These are phyloP conservation scores for Dynastes grantii DNA, from an alignment of 2,888 invertebrate genomes.

Conservation along the genomic window DNA sequence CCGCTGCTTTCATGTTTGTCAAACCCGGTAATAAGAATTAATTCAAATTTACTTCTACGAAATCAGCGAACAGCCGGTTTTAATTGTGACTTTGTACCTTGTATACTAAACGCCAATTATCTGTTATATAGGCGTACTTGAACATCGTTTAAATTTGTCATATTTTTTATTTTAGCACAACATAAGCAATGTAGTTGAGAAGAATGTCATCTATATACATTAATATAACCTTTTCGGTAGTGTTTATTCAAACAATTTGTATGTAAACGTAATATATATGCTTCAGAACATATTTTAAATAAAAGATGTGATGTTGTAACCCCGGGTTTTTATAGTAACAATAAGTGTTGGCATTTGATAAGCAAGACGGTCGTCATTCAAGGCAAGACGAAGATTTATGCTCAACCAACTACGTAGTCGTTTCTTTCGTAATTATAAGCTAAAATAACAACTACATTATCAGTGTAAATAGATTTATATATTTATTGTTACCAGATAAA, in stretches of 20 bases:
- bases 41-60: not conserved
- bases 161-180: not conserved
- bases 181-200: no score
- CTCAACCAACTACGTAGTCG: no score
- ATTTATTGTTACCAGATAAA: no score
- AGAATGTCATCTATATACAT: not conserved
- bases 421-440: no score
- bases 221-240: not conserved
- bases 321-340: no score
- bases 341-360: no score
- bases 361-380: no score
- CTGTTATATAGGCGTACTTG: conserved; percentile 2
- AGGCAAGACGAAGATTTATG: no score
- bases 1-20: conserved; percentile 44
- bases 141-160: conserved; percentile 11
- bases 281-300: not conserved
- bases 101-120: conserved; percentile 21
- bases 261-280: not conserved
- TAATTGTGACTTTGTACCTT: conserved; percentile 32
- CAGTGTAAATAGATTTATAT: no score
- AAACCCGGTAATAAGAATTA: not conserved
- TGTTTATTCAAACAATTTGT: not conserved
- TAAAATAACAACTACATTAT: no score
- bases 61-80: not conserved
- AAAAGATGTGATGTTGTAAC: not conserved